phyloP scores from a whole-genome alignment of 2,113 vertebrate genomes.

The Cairina moschata region DNA sequence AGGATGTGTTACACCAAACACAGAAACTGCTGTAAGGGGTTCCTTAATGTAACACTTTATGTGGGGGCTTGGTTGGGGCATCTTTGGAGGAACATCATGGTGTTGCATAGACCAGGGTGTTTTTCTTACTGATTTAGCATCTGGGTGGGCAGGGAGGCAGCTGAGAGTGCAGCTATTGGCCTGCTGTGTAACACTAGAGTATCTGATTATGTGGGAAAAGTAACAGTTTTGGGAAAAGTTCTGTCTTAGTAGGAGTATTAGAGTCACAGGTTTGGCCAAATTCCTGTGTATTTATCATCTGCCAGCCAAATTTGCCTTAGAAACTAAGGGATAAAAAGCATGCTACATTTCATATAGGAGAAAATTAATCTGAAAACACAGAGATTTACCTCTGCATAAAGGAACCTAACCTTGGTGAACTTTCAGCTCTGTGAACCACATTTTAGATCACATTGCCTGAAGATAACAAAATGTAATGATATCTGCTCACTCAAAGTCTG shows the following conservation, averaged over 20 bases:
- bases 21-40: accelerated
- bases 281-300: neutral
- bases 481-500: neutral
- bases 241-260: neutral
- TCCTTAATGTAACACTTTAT: neutral
- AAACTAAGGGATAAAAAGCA: neutral
- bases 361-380: neutral
- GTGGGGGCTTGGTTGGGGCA: neutral
- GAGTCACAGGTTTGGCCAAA: neutral
- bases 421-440: neutral
- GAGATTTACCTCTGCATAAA: neutral
- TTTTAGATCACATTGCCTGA: neutral
- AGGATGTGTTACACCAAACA: neutral
- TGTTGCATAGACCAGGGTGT: neutral
- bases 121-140: neutral
- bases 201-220: neutral
- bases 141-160: neutral
- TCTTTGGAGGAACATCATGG: neutral
- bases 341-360: neutral
- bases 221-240: neutral
- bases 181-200: neutral
- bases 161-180: neutral
- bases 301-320: neutral
- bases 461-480: neutral
- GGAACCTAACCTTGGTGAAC: neutral